These are phyloP conservation scores for Thaumetopoea pityocampa DNA, from an alignment of 1,140 invertebrate genomes.

Conservation along the genomic window DNA sequence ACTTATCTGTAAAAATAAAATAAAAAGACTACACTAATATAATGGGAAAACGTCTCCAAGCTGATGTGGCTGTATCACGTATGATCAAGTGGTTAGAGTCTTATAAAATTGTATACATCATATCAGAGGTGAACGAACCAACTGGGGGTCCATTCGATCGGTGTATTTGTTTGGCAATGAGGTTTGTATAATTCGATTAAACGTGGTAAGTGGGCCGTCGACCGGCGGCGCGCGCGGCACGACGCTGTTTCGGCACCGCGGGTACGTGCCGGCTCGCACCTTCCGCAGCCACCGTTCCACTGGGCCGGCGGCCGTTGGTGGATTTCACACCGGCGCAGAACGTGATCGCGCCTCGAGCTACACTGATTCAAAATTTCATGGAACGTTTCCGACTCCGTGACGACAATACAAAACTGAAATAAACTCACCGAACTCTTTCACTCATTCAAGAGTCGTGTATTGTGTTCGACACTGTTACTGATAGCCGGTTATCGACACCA, in stretches of 20 bases:
- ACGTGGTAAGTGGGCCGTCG: slow-evolving; percentile 41
- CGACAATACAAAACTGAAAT: slow-evolving; percentile 17
- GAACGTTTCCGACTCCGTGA: slow-evolving; percentile 25
- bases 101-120: neutral
- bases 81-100: no score
- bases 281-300: slow-evolving; percentile 37
- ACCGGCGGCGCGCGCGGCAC: slow-evolving; percentile 26
- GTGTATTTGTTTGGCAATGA: slow-evolving; percentile 29
- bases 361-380: slow-evolving; percentile 28
- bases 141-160: slow-evolving; percentile 21
- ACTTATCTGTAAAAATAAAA: no score
- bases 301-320: slow-evolving; percentile 38
- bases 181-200: slow-evolving; percentile 47
- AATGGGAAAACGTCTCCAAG: no score
- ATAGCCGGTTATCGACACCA: no score
- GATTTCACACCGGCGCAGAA: slow-evolving; percentile 44
- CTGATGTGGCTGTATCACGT: no score
- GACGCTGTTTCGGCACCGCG: slow-evolving; percentile 41
- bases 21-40: no score
- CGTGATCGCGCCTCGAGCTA: slow-evolving; percentile 45
- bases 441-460: no score
- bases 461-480: no score
- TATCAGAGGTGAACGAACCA: slow-evolving; percentile 25
- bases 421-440: neutral
- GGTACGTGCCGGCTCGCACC: slow-evolving; percentile 49